These are phyloP conservation scores for Leucozona laternaria DNA, from an alignment of 2,888 invertebrate genomes.

Conservation along the genomic window DNA sequence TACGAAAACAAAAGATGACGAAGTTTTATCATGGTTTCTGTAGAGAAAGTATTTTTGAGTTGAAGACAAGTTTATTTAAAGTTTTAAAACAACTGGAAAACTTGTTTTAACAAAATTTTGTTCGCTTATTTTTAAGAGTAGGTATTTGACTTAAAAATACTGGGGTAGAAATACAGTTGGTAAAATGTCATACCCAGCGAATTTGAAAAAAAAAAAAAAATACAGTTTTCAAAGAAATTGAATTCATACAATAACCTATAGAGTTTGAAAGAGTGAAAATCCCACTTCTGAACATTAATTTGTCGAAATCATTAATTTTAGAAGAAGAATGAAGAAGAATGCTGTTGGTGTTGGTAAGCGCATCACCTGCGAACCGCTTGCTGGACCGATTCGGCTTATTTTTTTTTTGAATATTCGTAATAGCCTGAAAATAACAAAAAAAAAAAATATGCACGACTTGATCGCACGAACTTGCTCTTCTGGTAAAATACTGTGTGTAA, in stretches of 20 bases:
- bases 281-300: neutral
- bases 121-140: neutral
- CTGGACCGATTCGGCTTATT: too few relatives aligned
- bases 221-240: neutral
- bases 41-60: conserved; percentile 1
- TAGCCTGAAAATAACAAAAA: too few relatives aligned
- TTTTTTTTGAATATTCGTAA: too few relatives aligned
- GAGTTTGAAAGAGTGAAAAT: neutral
- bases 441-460: too few relatives aligned
- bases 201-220: neutral
- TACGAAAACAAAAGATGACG: neutral
- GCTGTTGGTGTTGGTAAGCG: too few relatives aligned
- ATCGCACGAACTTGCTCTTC: too few relatives aligned
- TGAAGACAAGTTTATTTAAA: conserved; percentile 6
- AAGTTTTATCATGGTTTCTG: neutral
- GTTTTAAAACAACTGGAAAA: neutral
- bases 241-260: neutral
- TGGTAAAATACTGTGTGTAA: too few relatives aligned
- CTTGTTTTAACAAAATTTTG: neutral
- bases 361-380: too few relatives aligned
- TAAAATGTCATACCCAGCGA: neutral
- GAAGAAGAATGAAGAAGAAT: too few relatives aligned
- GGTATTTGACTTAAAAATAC: neutral
- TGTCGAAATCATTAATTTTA: too few relatives aligned
- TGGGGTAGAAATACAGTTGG: neutral